Percentiles rank a stretch among this genome's conserved stretches.
phyloP scores from a whole-genome alignment of 1,140 invertebrate species.

The Heliconius congener region DNA sequence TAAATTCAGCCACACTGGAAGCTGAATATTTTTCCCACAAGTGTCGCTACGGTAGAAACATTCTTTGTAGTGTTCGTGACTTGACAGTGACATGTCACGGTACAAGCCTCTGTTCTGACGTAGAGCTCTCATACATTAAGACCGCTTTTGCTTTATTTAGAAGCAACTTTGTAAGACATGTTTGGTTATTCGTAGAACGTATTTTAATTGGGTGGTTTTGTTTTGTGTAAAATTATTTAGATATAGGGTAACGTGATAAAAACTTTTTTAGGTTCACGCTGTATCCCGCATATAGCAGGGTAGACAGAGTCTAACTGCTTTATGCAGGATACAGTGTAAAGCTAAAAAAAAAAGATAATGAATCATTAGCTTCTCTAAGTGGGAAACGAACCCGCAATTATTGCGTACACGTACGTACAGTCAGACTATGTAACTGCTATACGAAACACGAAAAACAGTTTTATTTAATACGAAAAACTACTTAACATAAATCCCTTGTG shows the following conservation, averaged over 20 bases:
- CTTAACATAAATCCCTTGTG: not conserved
- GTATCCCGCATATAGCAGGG: no score
- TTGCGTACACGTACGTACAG: no score
- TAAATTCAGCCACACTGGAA: not conserved
- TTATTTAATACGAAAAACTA: not conserved
- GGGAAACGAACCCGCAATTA: no score
- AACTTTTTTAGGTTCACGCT: no score
- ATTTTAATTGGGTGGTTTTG: not conserved
- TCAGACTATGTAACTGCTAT: no score
- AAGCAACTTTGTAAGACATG: not conserved
- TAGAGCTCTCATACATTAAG: slow-evolving; percentile 27
- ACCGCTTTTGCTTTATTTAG: slow-evolving; percentile 8
- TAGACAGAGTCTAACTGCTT: no score
- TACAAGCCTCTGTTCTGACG: slow-evolving; percentile 28
- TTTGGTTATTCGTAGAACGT: not conserved
- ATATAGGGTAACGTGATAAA: no score
- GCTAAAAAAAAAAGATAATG: no score
- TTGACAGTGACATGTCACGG: slow-evolving; percentile 36
- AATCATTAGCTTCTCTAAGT: no score
- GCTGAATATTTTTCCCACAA: slow-evolving; percentile 18
- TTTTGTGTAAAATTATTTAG: no score
- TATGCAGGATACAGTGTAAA: no score
- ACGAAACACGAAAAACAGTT: no score
- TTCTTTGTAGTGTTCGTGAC: slow-evolving; percentile 31
- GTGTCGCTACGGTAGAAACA: slow-evolving; percentile 34